Base-by-base conservation (phyloP, 2,888 invertebrate species). In the Disparrhopalites patrizii region DNA sequence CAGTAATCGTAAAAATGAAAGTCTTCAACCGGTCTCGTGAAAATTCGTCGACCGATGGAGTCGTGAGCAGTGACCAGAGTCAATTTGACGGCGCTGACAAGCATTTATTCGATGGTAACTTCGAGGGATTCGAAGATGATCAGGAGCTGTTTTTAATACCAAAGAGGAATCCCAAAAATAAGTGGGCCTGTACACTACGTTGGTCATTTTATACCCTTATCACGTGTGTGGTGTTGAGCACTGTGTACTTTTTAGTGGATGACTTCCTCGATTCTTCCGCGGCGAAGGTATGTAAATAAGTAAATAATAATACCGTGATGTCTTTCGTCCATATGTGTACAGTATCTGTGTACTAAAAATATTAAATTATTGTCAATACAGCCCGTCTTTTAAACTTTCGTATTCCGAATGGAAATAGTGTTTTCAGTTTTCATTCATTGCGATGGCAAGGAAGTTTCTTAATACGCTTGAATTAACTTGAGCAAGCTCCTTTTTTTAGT, bases 81-180 rank as follows among this genome's bases (percentile, higher is more conserved):
- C 47, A 23, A 23, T 20, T 23, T 3, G 60, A 60, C 15, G 57
- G 28, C 28, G 25, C 18, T 25, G 61, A 61, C 36, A 61, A 61
- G 27, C 52, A 52, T n/a, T 61, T 36, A 33, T 61, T 61, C 27
- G 50, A 51, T 27, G 61, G 61, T 20, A 30, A 51, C 25, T 61
- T 61, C 50, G 61, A 61, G 15, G 51, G 52, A 13, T 36, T 61
- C 10, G 61, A 61, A 23, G 51, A 61, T 36, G 61, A 61, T 31
- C 61, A 61, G 50, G 61, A 61, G 52, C 27, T 61, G 3, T 50
- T 61, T 20, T 27, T 61, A 20, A 61, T 51, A 23, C 61, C 61
- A 33, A 61, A 61, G 51, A 51, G 51, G 25, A 20, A 20, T 15
- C 50, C 36, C 31, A 61, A 61, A 61, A 61, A 61, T 52, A 33